Base-by-base conservation (phyloP, 2,888 invertebrate species). In the Synergus itoensis region DNA sequence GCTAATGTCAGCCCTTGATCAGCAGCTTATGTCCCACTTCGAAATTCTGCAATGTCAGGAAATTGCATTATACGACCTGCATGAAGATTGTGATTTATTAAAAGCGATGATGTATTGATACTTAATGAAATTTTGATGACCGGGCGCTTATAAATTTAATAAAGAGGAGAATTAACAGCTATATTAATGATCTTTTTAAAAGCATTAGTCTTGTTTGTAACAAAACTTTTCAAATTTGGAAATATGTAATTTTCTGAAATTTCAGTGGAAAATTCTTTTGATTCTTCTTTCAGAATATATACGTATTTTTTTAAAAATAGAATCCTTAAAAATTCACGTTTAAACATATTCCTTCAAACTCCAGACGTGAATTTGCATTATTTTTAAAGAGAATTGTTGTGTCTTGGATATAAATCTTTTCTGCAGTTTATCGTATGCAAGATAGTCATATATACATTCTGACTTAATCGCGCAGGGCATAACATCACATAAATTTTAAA, bases 1-100 rank as follows among this genome's bases (percentile, higher is more conserved):
- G 53, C 53, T 48, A 73, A 73, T 53, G 73, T 73, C 73, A 73
- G 73, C 73, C 48, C 16, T 11, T 48, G 48, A 73, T 53, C 73
- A 36, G 48, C 16, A 73, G 48, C 28, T n/a, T 53, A 53, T 40
- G 73, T 73, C 53, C 73, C 53, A 73, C 73, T 73, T 73, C 8
- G n/a, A 73, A 73, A 73, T 73, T 40, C n/a, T 73, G 73, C 73
- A 57, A 53, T 28, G 69, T 69, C 69, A 69, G 69, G 28, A 28
- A 48, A 73, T 73, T 73, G 73, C 73, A 53, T 73, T 73, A 73
- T 73, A 48, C 53, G 57, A 57, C 18, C 9, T 57, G 57, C 57
- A 57, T 36, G 36, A 36, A 57, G 57, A 62, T 14, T 62, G 28
- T 73, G 18, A 73, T 73, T 73, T 53, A 73, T 73, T 36, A n/a